Percentiles rank a stretch among this genome's conserved stretches.
Evolutionary conservation across 1,140 invertebrate species (phyloP).

Genomic region (Zophobas atratus): DNA sequence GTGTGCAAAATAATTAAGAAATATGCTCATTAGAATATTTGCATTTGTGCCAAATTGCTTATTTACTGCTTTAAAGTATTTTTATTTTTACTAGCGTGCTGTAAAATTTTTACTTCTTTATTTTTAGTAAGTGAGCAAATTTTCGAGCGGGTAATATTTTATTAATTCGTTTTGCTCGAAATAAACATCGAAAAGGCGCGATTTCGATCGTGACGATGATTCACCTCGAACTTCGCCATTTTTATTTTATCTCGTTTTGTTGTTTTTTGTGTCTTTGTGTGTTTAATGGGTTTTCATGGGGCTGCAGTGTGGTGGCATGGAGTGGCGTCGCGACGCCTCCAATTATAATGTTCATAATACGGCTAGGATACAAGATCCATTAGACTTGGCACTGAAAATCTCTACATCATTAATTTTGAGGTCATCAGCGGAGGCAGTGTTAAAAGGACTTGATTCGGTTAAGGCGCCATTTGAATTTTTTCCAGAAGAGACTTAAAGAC

Average conservation of each 20-base stretch:
- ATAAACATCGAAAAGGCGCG: constrained; percentile 35
- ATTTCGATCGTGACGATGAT: background rate
- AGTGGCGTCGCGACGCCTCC: constrained; percentile 40
- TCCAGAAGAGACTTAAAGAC: constrained; percentile 1
- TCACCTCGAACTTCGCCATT: background rate
- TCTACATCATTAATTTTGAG: constrained; percentile 44
- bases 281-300: constrained; percentile 17
- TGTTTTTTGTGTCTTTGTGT: background rate
- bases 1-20: constrained; percentile 55
- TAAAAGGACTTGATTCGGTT: constrained; percentile 29
- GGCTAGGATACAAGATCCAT: constrained; percentile 38
- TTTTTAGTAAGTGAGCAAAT: constrained; percentile 48
- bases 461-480: constrained; percentile 33
- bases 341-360: constrained; percentile 41
- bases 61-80: constrained; percentile 50
- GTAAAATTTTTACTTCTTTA: constrained; percentile 49
- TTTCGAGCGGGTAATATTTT: constrained; percentile 46
- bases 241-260: background rate
- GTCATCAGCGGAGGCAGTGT: constrained; percentile 15
- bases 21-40: constrained; percentile 56
- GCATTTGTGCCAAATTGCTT: constrained; percentile 53
- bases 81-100: constrained; percentile 48
- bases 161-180: constrained; percentile 44
- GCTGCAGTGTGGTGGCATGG: background rate
- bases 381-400: constrained; percentile 43